Evolutionary conservation across 2,888 invertebrate genomes (phyloP), one percentile per base, ranked within the genome.

Genomic region (Drosophila mayaguana): DNA sequence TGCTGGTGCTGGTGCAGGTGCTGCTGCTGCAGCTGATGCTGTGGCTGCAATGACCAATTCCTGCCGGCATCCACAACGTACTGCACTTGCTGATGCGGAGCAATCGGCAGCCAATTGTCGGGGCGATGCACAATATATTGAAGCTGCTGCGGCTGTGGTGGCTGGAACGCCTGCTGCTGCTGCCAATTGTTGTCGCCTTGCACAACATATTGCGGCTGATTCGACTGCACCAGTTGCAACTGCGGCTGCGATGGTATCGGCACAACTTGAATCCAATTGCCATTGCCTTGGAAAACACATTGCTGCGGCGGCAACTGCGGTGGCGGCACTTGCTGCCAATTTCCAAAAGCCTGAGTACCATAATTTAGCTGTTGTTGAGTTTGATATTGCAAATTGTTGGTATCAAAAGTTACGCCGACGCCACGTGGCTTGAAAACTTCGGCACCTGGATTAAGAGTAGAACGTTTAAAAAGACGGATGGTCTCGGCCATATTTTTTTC

Each of bases 361-460:
- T 32, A 36, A 14, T 42, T 42, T 40, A 20, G 34, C 6, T 14
- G 16, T n/a, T 38, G n/a, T 7, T 38, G 36, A 38, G 7, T 16
- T 38, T 38, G 16, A 9, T 32, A 40, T 20, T 20, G 61, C 25
- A 25, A 20, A 1, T 18, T 25, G 7, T 8, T 25, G 7, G 1
- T 16, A 16, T 43, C 55, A 20, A n/a, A n/a, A 9, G 12, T 4
- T 3, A 8, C 11, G 8, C 12, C 14, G 3, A 3, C 16, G 9
- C 14, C 18, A 22, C 59, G 67, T 0, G 73, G 73, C 9, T 38
- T 57, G 25, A 73, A 73, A 1, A 45, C 50, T n/a, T 55, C 18
- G 1, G 73, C 73, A 8, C 20, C 28, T 6, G 73, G 75, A 60
- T 74, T 74, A 1, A 74, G 60, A 8, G 28, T 43, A 12, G 73